Percentiles rank a stretch among this genome's conserved stretches.
Conservation (phyloP, 2,797 vertebrate species). For the Diglossa cyanea region DNA sequence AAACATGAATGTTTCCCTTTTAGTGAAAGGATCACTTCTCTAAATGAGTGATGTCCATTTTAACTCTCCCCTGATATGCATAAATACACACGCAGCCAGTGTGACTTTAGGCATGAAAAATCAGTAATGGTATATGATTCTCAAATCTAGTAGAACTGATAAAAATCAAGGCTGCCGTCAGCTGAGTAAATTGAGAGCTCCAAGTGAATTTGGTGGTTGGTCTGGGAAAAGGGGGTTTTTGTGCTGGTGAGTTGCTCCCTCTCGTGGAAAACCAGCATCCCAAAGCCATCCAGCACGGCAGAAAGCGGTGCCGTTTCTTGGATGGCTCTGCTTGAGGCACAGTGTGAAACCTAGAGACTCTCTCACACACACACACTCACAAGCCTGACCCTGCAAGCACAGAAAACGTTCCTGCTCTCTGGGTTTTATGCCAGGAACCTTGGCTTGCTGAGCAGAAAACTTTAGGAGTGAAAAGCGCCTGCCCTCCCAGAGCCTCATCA, state of each 20-base stretch:
- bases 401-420: background rate
- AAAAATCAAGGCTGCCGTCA: constrained; percentile 74
- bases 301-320: background rate
- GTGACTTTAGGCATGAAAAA: constrained; percentile 54
- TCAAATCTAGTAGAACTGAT: constrained; percentile 70
- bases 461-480: background rate
- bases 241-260: constrained; percentile 90
- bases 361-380: background rate
- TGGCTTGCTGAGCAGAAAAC: constrained; percentile 6
- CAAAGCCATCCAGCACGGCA: background rate
- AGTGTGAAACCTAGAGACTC: background rate
- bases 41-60: constrained; percentile 42
- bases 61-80: constrained; percentile 35
- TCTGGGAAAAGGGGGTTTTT: constrained; percentile 56
- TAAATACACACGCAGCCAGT: constrained; percentile 11
- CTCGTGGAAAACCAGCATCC: constrained; percentile 81
- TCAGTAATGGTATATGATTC: constrained; percentile 68
- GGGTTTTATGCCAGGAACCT: background rate
- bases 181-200: constrained; percentile 72
- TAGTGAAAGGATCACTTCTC: constrained; percentile 62
- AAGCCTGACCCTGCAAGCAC: background rate
- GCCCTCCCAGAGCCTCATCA: background rate
- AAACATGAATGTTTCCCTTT: constrained; percentile 53
- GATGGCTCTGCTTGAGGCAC: background rate
- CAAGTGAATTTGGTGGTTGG: constrained; percentile 52